Percentiles rank a stretch among this genome's conserved stretches.
phyloP scores from a whole-genome alignment of 2,888 invertebrate species.

The Hirtodrosophila confusa region DNA sequence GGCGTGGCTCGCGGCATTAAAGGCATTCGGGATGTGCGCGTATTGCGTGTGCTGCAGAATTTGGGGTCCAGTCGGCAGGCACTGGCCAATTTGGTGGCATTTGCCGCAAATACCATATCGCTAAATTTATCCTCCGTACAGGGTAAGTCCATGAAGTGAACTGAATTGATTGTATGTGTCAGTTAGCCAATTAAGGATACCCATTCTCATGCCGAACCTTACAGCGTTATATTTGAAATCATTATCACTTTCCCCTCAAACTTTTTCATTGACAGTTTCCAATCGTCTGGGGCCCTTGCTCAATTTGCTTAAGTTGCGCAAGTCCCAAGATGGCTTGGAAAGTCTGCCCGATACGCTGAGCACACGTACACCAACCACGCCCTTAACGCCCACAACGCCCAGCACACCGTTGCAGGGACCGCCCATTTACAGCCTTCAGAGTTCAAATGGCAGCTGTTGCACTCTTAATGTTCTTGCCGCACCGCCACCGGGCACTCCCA shows the following conservation, averaged over 20 bases:
- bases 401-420: slow-evolving; percentile 40
- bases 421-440: slow-evolving; percentile 38
- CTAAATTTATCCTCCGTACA: slow-evolving; percentile 83
- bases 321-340: slow-evolving; percentile 77
- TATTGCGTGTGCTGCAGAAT: slow-evolving; percentile 76
- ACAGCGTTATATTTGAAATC: slow-evolving; percentile 43
- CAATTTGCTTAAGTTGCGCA: slow-evolving; percentile 82
- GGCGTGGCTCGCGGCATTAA: slow-evolving; percentile 82
- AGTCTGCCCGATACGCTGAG: slow-evolving; percentile 76
- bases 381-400: slow-evolving; percentile 44
- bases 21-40: slow-evolving; percentile 82
- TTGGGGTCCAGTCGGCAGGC: slow-evolving; percentile 81
- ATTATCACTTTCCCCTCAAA: slow-evolving; percentile 20
- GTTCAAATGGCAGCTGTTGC: slow-evolving; percentile 77
- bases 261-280: slow-evolving; percentile 68
- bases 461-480: slow-evolving; percentile 82
- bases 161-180: neutral
- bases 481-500: slow-evolving; percentile 81
- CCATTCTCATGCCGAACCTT: slow-evolving; percentile 18
- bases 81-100: slow-evolving; percentile 82
- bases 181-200: slow-evolving; percentile 16
- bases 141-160: slow-evolving; percentile 69
- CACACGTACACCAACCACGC: slow-evolving; percentile 48
- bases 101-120: slow-evolving; percentile 83
- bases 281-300: slow-evolving; percentile 83